Base-by-base conservation (phyloP, 1,140 invertebrate species). In the Drosophila parvula region DNA sequence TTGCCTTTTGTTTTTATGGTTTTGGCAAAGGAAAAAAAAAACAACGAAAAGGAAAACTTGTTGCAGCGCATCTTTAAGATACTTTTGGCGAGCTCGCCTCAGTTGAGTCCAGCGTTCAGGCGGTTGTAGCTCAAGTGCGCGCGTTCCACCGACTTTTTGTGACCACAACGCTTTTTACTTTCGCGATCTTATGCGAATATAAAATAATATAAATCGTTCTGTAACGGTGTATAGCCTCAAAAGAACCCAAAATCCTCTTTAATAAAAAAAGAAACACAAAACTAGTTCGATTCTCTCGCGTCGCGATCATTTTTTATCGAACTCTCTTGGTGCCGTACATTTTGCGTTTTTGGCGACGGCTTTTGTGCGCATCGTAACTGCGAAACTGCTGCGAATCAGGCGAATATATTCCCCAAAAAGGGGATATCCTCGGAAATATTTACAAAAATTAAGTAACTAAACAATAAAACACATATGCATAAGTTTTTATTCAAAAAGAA, bases 61-160 rank as follows among this genome's bases (percentile, higher is more conserved):
- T 56, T 57, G 58, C 43, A 60, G 84, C 84, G 85, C 84, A 89
- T 89, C 84, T 89, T 89, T 73, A 69, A 89, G 85, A 89, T 81
- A 84, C 80, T 74, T 79, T 74, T 58, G 48, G 68, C 75, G 65
- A 78, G 76, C 75, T 74, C 51, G 61, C 68, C 45, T 79, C 57
- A 71, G 68, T 76, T 89, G 79, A 90, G 88, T 90, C 81, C 74
- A 69, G 68, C 82, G 86, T 79, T 89, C 85, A 86, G 86, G 86
- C 86, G 78, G 75, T 90, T 90, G 82, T 78, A 78, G 84, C 86
- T 83, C 86, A 83, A 90, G 86, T 86, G 82, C 82, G 79, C 86
- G 86, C 79, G 86, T 88, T 88, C 69, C 65, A 43, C 73, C 69
- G 67, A 58, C 38, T 56, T 67, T 61, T 71, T 58, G 51, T 51